Conservation (phyloP, 1,140 invertebrate species). For the Aphelenchoides fujianensis region DNA sequence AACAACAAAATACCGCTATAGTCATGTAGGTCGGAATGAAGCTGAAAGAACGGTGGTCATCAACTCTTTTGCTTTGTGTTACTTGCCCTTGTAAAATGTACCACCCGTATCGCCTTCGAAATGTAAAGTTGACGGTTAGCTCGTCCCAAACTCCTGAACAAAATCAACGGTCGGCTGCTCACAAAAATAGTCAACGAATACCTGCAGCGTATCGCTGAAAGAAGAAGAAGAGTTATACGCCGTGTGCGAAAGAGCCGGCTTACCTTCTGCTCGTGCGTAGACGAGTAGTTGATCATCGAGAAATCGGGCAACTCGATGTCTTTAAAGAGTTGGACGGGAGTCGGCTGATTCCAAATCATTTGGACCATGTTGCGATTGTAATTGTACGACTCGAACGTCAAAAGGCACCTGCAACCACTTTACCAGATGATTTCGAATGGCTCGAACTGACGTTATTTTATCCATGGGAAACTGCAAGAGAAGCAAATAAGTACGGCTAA, state of each 20-base stretch:
- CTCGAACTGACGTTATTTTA: slow-evolving; percentile 42
- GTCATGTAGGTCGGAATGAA: slow-evolving; percentile 60
- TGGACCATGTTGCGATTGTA: slow-evolving; percentile 58
- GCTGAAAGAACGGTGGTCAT: slow-evolving; percentile 15
- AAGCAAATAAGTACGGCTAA: background rate
- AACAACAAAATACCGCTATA: too few species aligned
- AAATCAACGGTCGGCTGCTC: too few species aligned
- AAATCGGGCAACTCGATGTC: slow-evolving; percentile 62
- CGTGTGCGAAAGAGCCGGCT: too few species aligned
- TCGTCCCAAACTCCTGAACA: slow-evolving; percentile 62
- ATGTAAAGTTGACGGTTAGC: slow-evolving; percentile 56
- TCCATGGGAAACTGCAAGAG: slow-evolving; percentile 58
- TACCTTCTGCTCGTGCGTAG: slow-evolving; percentile 34
- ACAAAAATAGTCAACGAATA: too few species aligned
- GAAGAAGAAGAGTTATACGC: too few species aligned
- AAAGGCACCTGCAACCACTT: too few species aligned
- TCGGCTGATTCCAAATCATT: slow-evolving; percentile 59
- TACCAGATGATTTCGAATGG: too few species aligned
- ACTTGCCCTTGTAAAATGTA: slow-evolving; percentile 58
- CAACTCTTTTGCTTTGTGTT: background rate
- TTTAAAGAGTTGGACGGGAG: slow-evolving; percentile 55
- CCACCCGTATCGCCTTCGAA: slow-evolving; percentile 61
- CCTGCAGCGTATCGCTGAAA: slow-evolving; percentile 54
- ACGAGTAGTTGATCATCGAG: slow-evolving; percentile 55
- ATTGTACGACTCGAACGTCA: slow-evolving; percentile 61